Evolutionary conservation across 2,113 vertebrate genomes (phyloP).

Genomic region (Lagopus leucura): DNA sequence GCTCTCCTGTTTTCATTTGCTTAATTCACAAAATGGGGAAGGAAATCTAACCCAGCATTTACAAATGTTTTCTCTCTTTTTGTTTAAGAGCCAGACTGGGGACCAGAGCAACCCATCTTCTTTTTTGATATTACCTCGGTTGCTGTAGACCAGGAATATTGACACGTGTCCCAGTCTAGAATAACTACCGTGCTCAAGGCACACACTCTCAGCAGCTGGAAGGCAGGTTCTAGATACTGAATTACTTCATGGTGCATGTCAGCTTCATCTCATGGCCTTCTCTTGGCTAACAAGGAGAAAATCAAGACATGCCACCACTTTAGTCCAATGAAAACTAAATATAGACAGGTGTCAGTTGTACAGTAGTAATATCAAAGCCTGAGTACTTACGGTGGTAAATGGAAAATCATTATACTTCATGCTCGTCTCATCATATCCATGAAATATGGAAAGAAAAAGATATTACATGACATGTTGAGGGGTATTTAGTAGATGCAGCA

Average conservation of each 20-base stretch:
- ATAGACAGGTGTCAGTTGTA: background rate
- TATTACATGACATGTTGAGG: background rate
- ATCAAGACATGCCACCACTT: background rate
- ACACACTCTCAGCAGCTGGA: fast-evolving
- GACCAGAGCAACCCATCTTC: background rate
- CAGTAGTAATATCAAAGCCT: background rate
- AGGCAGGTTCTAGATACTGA: background rate
- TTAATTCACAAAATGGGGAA: background rate
- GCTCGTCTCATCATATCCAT: background rate
- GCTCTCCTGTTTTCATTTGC: background rate
- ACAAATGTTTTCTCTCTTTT: background rate
- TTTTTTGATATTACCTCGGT: background rate
- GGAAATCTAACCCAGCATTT: background rate
- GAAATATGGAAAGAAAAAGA: background rate
- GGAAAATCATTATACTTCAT: background rate
- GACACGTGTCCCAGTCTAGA: background rate
- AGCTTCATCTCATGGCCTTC: background rate
- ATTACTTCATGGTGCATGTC: background rate
- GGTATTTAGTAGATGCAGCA: background rate
- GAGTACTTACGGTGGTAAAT: background rate
- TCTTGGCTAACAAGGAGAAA: background rate
- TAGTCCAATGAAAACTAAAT: background rate
- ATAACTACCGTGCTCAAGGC: fast-evolving
- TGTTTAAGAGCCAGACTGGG: background rate
- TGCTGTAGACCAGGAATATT: background rate